Conservation (phyloP, 92 coral and sea anemone species). For the Phymanthus crucifer region DNA sequence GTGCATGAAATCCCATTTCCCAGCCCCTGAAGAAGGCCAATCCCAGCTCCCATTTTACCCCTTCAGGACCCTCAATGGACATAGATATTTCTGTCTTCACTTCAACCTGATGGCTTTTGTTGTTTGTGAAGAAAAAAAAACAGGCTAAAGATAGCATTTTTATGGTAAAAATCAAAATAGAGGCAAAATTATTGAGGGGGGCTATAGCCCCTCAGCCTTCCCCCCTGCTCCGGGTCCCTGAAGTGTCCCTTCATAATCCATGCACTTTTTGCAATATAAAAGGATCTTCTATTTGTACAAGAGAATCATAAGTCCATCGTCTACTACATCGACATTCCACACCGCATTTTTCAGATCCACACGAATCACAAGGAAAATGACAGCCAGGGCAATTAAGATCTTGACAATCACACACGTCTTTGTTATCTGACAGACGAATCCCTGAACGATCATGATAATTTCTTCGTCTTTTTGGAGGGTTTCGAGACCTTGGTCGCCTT, state of each 20-base stretch:
- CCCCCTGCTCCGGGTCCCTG: no score
- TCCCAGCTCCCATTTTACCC: no score
- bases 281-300: constrained; percentile 80
- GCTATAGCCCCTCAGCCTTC: no score
- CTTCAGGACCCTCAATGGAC: no score
- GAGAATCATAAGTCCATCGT: constrained; percentile 81
- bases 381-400: constrained; percentile 90
- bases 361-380: constrained; percentile 90
- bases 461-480: constrained; percentile 41
- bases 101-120: no score
- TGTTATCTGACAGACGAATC: constrained; percentile 70
- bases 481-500: constrained; percentile 29
- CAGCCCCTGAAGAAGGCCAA: no score
- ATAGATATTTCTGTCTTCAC: no score
- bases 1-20: no score
- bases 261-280: neutral
- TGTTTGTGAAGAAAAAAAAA: no score
- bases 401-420: constrained; percentile 96
- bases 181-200: no score
- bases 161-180: no score
- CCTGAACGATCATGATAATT: constrained; percentile 83
- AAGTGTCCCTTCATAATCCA: neutral
- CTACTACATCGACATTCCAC: constrained; percentile 93
- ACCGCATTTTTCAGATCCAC: constrained; percentile 98
- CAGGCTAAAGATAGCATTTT: no score